Evolutionary conservation across 2,113 vertebrate species (phyloP), one percentile per base, ranked within the genome.

Genomic region (Empidonax traillii): DNA sequence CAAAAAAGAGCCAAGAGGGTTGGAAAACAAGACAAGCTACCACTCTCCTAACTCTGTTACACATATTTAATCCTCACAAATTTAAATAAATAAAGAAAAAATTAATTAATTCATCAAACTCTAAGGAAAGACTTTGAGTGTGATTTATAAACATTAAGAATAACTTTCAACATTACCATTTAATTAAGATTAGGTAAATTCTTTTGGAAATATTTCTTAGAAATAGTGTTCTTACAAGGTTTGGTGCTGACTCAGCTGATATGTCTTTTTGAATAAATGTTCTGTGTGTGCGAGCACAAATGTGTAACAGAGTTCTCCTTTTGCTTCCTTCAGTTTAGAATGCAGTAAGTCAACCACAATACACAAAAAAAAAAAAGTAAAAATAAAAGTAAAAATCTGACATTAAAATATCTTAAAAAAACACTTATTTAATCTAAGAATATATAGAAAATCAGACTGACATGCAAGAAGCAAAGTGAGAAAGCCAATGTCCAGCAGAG

Each of bases 221-320:
- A 41, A 77, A 69, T 0, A 0, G 2, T 9, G 2, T 8, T 74
- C 2, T 1, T 30, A 13, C 22, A 49, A 80, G 31, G 7, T 6
- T 82, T 51, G 12, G 6, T 33, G 62, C 9, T 89, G 49, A 69
- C 22, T 43, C 21, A 63, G 27, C n/a, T 65, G 13, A 46, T 1
- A 5, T 37, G 6, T 59, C 17, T 12, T 52, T 89, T 41, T 73
- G 21, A 89, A 43, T 12, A 58, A 55, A 68, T 16, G 10, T 44
- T 85, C 37, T n/a, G 0, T 14, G 7, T 28, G 7, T n/a, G 8
- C 20, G 23, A 39, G 20, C 21, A 47, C 12, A 82, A 71, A 35
- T 10, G 2, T 55, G 17, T 41, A 39, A 43, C 4, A 47, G 5
- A 59, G 6, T 16, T 39, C 8, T 79, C 4, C 6, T 65, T 56